Evolutionary conservation across 1,140 invertebrate species (phyloP).

Genomic region (Archivesica marissinica): DNA sequence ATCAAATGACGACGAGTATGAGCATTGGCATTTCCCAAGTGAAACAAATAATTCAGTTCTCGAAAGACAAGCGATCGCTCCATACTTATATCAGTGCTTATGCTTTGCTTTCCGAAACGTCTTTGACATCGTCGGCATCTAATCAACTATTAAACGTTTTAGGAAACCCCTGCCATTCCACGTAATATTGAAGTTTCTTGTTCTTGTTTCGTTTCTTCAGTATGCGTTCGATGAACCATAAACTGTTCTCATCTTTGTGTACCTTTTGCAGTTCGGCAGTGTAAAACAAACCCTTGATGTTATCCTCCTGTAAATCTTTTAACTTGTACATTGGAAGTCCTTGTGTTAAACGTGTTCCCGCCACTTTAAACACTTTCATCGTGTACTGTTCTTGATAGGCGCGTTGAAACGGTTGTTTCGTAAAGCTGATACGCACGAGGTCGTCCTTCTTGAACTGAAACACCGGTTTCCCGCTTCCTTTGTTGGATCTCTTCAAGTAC

Average conservation of each 20-base stretch:
- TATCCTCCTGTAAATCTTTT: too few species aligned
- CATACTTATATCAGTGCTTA: background rate
- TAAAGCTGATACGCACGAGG: background rate
- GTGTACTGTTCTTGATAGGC: too few species aligned
- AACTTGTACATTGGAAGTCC: too few species aligned
- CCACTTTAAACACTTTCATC: background rate
- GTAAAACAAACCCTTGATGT: too few species aligned
- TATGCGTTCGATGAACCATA: slow-evolving; percentile 45
- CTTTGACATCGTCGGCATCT: background rate
- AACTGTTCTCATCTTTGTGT: slow-evolving; percentile 51
- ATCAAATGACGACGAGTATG: background rate
- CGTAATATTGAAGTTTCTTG: slow-evolving; percentile 36
- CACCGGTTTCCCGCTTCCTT: too few species aligned
- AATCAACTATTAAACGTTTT: slow-evolving; percentile 37
- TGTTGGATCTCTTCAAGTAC: too few species aligned
- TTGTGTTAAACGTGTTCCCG: too few species aligned
- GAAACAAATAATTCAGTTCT: slow-evolving; percentile 1
- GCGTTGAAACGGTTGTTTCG: background rate
- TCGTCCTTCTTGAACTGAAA: too few species aligned
- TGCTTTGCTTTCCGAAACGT: background rate
- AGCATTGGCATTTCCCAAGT: background rate
- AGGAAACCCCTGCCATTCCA: slow-evolving; percentile 44
- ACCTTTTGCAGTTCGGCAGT: too few species aligned
- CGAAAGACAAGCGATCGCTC: slow-evolving; percentile 5
- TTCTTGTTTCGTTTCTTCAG: slow-evolving; percentile 41